Evolutionary conservation across 1,140 invertebrate species (phyloP), one percentile per base, ranked within the genome.

Genomic region (Drosophila rufa): DNA sequence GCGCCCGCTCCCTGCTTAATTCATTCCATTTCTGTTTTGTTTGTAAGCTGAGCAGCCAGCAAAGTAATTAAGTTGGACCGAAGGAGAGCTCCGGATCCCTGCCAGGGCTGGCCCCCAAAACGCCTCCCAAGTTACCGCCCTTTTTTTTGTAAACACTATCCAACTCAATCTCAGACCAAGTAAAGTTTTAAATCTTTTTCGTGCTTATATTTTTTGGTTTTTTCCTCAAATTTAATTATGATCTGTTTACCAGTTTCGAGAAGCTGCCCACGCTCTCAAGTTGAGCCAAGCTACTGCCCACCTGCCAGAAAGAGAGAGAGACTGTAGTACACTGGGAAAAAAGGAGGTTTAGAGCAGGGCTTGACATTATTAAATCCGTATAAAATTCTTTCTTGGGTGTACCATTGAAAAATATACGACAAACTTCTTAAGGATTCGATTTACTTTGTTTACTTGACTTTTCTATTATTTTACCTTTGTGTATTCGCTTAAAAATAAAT

Each of bases 11-110:
- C 43, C 19, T n/a, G 12, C 33, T 73, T 73, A 77, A 61, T 55
- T 77, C 53, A 59, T 78, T 78, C 45, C 43, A 69, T 78, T 78
- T 76, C 74, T 77, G 70, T 75, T 75, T 75, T 75, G 70, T 74
- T 74, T 74, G 70, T 60, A 55, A 75, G 70, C 58, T 55, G 55
- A 58, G 67, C 69, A 53, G 57, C 40, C 53, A 60, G 70, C 67
- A 60, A 69, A 73, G 70, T 74, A 74, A 74, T 74, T 74, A 73
- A 73, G 70, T 73, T 73, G 70, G 38, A 60, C 67, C 36, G 19
- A 40, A 36, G 40, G 14, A 73, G 53, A 38, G 50, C 53, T 48
- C 12, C 0, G 45, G 22, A 36, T 71, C 22, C 45, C 14, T 58
- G 38, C 45, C 40, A 58, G 38, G 45, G 45, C 22, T n/a, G 42